These are phyloP conservation scores for Torymus auratus DNA, from an alignment of 2,888 invertebrate genomes.

Conservation along the genomic window DNA sequence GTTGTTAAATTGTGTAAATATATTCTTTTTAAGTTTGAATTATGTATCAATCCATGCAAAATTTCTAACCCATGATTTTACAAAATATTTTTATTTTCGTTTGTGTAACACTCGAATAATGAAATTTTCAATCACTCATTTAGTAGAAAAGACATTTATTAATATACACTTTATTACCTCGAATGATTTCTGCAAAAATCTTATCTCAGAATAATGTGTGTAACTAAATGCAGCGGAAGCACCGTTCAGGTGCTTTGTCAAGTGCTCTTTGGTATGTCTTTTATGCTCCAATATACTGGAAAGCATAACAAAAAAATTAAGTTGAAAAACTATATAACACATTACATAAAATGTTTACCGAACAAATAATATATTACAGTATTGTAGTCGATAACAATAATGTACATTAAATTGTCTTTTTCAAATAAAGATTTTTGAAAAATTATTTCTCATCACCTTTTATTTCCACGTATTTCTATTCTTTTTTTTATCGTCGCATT, in stretches of 20 bases:
- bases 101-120: no score
- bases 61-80: no score
- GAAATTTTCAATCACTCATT: no score
- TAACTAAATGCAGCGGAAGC: constrained; percentile 22
- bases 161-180: no score
- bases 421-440: constrained; percentile 46
- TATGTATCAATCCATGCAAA: no score
- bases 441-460: neutral
- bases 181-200: neutral
- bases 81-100: no score
- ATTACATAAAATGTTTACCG: constrained; percentile 27
- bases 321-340: constrained; percentile 1
- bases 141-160: no score
- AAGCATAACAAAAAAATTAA: constrained; percentile 17
- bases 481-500: no score
- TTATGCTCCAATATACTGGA: constrained; percentile 27
- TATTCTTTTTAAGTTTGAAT: no score
- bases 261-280: constrained; percentile 38
- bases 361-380: constrained; percentile 28
- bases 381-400: constrained; percentile 36
- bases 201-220: constrained; percentile 10
- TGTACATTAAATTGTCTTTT: constrained; percentile 52
- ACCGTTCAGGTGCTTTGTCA: constrained; percentile 27
- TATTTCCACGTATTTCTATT: neutral
- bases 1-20: no score